A percentile compares a stretch with the other conserved stretches of the same genome.
Evolutionary conservation across 2,797 vertebrate genomes (phyloP).

Genomic region (Coregonus suidteri): DNA sequence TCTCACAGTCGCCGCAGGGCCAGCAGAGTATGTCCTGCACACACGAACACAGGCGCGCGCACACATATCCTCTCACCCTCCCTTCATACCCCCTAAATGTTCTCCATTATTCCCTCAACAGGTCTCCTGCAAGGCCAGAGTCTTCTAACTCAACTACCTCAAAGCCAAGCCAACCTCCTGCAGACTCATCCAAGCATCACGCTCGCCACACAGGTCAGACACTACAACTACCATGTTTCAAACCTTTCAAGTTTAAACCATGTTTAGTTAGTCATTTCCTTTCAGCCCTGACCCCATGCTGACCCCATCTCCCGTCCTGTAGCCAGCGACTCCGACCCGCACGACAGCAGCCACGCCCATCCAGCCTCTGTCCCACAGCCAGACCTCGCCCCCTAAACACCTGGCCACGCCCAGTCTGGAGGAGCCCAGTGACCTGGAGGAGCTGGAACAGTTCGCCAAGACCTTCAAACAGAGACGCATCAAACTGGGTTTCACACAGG

Average conservation of each 20-base stretch:
- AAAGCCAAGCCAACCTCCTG: constrained; percentile 99
- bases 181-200: constrained; percentile 97
- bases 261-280: not conserved
- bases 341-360: constrained; percentile 94
- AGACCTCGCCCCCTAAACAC: constrained; percentile 92
- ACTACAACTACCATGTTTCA: not conserved
- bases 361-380: constrained; percentile 92
- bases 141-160: constrained; percentile 99
- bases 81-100: constrained; percentile 9
- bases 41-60: not conserved
- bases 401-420: constrained; percentile 95
- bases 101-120: constrained; percentile 47
- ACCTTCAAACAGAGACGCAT: constrained; percentile 99
- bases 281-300: not conserved
- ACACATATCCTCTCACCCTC: not conserved
- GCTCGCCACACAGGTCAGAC: constrained; percentile 92
- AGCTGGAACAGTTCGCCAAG: constrained; percentile 99
- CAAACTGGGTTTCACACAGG: constrained; percentile 99
- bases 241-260: not conserved
- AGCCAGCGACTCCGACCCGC: constrained; percentile 98
- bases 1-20: constrained; percentile 94
- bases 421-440: constrained; percentile 99
- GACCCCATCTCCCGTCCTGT: constrained; percentile 29
- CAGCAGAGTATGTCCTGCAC: constrained; percentile 86
- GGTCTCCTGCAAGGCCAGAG: constrained; percentile 96